phyloP scores from a whole-genome alignment of 1,140 invertebrate genomes.

The Sinonovacula constricta region DNA sequence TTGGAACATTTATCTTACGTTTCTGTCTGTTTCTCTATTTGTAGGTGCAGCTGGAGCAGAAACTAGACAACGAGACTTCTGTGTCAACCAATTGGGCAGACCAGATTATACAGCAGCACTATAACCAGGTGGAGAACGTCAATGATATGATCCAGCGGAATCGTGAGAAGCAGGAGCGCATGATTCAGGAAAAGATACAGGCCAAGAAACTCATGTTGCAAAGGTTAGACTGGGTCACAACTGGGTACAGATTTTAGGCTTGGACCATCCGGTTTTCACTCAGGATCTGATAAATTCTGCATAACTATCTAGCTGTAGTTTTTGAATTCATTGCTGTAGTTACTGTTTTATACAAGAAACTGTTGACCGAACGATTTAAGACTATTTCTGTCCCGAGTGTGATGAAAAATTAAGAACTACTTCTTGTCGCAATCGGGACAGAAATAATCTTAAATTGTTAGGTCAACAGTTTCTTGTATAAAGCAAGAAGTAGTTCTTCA shows the following conservation, averaged over 20 bases:
- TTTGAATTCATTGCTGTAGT: too few relatives aligned
- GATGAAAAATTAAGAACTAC: too few relatives aligned
- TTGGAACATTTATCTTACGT: too few relatives aligned
- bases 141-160: slow-evolving; percentile 66
- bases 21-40: slow-evolving; percentile 16
- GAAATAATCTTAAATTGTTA: too few relatives aligned
- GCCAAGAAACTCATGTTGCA: slow-evolving; percentile 67
- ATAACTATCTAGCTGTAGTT: too few relatives aligned
- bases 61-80: slow-evolving; percentile 54
- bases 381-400: too few relatives aligned
- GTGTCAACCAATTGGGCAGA: slow-evolving; percentile 59
- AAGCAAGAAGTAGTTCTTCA: too few relatives aligned
- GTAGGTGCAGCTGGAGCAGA: slow-evolving; percentile 68
- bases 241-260: background rate
- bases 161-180: slow-evolving; percentile 66
- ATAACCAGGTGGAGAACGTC: slow-evolving; percentile 69
- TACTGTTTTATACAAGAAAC: too few relatives aligned
- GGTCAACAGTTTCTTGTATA: too few relatives aligned
- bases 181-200: slow-evolving; percentile 70
- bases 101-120: slow-evolving; percentile 73
- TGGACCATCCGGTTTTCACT: too few relatives aligned
- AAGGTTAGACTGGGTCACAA: slow-evolving; percentile 55
- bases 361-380: too few relatives aligned
- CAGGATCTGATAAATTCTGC: background rate
- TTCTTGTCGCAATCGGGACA: too few relatives aligned